Percentiles rank a stretch among this genome's conserved stretches.
These are phyloP conservation scores for Alcis repandata DNA, from an alignment of 2,888 invertebrate species.

Conservation along the genomic window DNA sequence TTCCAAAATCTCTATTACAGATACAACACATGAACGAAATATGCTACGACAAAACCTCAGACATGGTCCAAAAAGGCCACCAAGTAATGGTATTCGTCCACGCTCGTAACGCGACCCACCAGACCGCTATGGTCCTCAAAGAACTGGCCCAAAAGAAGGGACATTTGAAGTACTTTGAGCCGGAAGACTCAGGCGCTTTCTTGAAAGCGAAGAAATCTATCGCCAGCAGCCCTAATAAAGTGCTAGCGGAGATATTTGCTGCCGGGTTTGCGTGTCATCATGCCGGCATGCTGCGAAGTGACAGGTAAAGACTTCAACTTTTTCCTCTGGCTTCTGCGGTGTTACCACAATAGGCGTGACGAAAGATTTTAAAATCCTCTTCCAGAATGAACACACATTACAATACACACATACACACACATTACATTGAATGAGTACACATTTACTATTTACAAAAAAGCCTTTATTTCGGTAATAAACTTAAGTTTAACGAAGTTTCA, in stretches of 20 bases:
- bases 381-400: too few relatives aligned
- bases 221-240: conserved; percentile 91
- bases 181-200: conserved; percentile 87
- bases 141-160: conserved; percentile 93
- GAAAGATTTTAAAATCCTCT: too few relatives aligned
- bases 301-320: conserved; percentile 91
- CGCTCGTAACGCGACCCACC: conserved; percentile 97
- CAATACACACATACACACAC: too few relatives aligned
- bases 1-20: conserved; percentile 60
- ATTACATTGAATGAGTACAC: too few relatives aligned
- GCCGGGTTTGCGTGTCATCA: conserved; percentile 98
- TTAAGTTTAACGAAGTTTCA: too few relatives aligned
- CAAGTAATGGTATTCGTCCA: conserved; percentile 99
- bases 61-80: conserved; percentile 95
- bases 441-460: too few relatives aligned
- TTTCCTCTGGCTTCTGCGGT: too few relatives aligned
- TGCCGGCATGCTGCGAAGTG: conserved; percentile 96
- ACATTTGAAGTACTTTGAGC: conserved; percentile 89
- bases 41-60: conserved; percentile 96
- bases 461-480: too few relatives aligned
- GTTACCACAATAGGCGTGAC: too few relatives aligned
- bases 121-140: conserved; percentile 94
- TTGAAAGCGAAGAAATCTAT: conserved; percentile 91
- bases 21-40: conserved; percentile 94
- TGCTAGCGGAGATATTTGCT: conserved; percentile 93